Evolutionary conservation across 2,113 vertebrate species (phyloP).

Genomic region (Barbus barbus): DNA sequence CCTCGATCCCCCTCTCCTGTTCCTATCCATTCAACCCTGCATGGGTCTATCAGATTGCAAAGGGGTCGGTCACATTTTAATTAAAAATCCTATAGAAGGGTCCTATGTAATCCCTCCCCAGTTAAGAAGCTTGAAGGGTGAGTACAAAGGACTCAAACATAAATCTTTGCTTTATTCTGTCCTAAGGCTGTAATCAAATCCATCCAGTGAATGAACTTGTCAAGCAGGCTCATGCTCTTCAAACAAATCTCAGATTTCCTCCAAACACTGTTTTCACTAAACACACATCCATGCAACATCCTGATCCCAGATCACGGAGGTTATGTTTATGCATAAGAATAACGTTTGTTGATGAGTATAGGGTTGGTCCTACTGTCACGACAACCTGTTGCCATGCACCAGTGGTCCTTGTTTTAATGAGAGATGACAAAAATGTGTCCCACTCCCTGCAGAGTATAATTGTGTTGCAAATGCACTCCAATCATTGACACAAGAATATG

Average conservation of each 20-base stretch:
- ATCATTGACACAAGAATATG: neutral
- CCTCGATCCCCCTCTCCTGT: neutral
- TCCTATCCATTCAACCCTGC: constrained; percentile 21
- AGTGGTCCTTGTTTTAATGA: constrained; percentile 27
- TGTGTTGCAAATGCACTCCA: neutral
- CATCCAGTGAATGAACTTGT: constrained; percentile 7
- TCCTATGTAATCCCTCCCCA: constrained; percentile 15
- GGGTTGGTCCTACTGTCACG: constrained; percentile 15
- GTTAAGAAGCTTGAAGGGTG: constrained; percentile 41
- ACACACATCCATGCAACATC: neutral
- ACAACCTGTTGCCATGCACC: constrained; percentile 29
- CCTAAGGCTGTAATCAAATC: constrained; percentile 12
- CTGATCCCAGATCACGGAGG: neutral
- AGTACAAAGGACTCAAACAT: constrained; percentile 29
- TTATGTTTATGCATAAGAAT: too few species aligned
- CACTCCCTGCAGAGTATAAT: neutral
- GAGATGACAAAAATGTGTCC: neutral
- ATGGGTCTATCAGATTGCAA: neutral
- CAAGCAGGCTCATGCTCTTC: neutral
- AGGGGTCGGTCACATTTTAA: constrained; percentile 44
- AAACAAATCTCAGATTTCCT: constrained; percentile 17
- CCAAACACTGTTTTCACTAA: neutral
- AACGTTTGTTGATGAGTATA: neutral
- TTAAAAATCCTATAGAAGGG: constrained; percentile 16
- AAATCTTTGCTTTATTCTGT: constrained; percentile 18